Evolutionary conservation across 2,888 invertebrate genomes (phyloP), one percentile per base, ranked within the genome.

Genomic region (Meghimatium bilineatum): DNA sequence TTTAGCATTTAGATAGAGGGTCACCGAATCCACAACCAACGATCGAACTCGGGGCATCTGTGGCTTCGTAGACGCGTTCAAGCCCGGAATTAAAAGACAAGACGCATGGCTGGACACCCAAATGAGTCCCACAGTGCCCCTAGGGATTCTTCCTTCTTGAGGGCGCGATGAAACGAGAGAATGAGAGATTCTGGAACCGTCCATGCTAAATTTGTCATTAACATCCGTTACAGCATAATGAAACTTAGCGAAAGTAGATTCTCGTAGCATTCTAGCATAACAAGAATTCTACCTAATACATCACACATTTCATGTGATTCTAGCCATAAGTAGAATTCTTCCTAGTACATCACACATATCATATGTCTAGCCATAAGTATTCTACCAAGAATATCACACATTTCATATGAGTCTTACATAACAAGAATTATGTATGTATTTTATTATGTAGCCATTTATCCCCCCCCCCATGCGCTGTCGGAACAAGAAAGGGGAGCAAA

Each of bases 1-100:
- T 82, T 82, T 82, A 82, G 82, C 82, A 82, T 82, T 82, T 82
- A 82, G 82, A 82, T 82, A 34, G 82, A 75, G 52, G 71, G 36
- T 52, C 56, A 67, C 56, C 71, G 38, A 80, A 60, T 32, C 72
- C 52, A 56, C 80, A 56, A 80, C 67, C 71, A 36, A 26, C 56
- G 71, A 71, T 80, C 71, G 80, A 80, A 80, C 56, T 72, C 71
- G 8, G 71, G 80, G 80, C 80, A 80, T 69, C 71, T 80, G 80
- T 23, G 60, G 56, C 52, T 49, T 66, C 56, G 38, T 44, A 34
- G 36, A 49, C 80, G 71, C 80, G n/a, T 32, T 34, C 32, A 69
- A 80, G 71, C 56, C 71, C 56, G 71, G 80, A 80, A 80, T 80
- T 80, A 80, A 80, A 80, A 80, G 80, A 34, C 56, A 71, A 66